Conservation (phyloP, 2,797 vertebrate species). For the Premnoplex brunnescens region DNA sequence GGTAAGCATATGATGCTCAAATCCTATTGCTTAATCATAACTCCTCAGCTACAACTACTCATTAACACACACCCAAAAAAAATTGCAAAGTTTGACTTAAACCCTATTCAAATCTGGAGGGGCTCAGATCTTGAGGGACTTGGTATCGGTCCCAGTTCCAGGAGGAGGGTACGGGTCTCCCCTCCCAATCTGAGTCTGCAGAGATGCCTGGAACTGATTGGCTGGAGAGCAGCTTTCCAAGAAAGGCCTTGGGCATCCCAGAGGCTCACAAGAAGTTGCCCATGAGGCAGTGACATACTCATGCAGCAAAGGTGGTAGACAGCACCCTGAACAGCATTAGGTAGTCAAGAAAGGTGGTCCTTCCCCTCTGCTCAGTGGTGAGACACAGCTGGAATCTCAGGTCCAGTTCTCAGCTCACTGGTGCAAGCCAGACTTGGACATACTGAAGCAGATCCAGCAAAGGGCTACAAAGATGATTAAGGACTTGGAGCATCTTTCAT, state of each 20-base stretch:
- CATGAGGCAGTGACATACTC: neutral
- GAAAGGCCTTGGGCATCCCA: neutral
- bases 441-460: neutral
- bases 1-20: neutral
- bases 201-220: neutral
- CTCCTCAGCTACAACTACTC: neutral
- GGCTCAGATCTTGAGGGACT: neutral
- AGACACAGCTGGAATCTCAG: neutral
- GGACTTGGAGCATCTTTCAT: neutral
- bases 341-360: neutral
- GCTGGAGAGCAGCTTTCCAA: neutral
- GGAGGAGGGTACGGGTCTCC: neutral
- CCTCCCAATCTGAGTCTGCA: neutral
- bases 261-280: neutral
- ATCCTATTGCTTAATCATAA: neutral
- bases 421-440: neutral
- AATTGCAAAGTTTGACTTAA: neutral
- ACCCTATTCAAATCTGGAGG: neutral
- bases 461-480: neutral
- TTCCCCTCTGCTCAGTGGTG: neutral
- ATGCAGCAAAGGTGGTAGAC: neutral
- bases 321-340: neutral
- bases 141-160: neutral
- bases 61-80: neutral
- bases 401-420: neutral